Percentiles rank a stretch among this genome's conserved stretches.
phyloP scores from a whole-genome alignment of 2,888 invertebrate species.

The Argyra leucocephala region DNA sequence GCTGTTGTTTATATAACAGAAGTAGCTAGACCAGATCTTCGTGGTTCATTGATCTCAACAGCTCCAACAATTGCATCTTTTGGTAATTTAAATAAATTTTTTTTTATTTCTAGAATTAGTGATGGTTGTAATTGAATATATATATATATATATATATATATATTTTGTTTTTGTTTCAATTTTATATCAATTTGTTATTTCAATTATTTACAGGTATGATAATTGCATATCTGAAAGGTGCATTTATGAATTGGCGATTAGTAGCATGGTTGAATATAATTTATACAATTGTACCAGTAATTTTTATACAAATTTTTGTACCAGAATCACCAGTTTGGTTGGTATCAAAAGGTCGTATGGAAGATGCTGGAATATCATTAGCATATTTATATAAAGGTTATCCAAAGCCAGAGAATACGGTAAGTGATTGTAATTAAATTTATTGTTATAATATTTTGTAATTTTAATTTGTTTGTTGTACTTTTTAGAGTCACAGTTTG shows the following conservation, averaged over 20 bases:
- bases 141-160: not conserved
- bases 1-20: slow-evolving; percentile 55
- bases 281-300: slow-evolving; percentile 46
- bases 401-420: slow-evolving; percentile 43
- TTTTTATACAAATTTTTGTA: slow-evolving; percentile 45
- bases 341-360: slow-evolving; percentile 47
- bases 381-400: slow-evolving; percentile 46
- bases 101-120: not conserved
- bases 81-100: slow-evolving; percentile 36
- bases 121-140: slow-evolving; percentile 9
- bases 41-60: slow-evolving; percentile 51
- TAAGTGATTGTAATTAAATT: slow-evolving; percentile 24
- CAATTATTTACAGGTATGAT: slow-evolving; percentile 46
- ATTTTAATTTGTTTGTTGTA: not conserved
- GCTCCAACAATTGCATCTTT: slow-evolving; percentile 52
- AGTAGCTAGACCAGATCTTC: slow-evolving; percentile 50
- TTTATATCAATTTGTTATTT: not conserved
- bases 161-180: slow-evolving; percentile 15
- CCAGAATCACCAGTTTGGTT: slow-evolving; percentile 55
- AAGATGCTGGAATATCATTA: slow-evolving; percentile 47
- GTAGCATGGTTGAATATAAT: slow-evolving; percentile 49
- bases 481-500: slow-evolving; percentile 36
- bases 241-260: slow-evolving; percentile 47
- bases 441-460: not conserved
- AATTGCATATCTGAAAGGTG: slow-evolving; percentile 48